Percentiles rank a stretch among this genome's conserved stretches.
Conservation (phyloP, 2,797 vertebrate genomes). For the Lagorchestes hirsutus region DNA sequence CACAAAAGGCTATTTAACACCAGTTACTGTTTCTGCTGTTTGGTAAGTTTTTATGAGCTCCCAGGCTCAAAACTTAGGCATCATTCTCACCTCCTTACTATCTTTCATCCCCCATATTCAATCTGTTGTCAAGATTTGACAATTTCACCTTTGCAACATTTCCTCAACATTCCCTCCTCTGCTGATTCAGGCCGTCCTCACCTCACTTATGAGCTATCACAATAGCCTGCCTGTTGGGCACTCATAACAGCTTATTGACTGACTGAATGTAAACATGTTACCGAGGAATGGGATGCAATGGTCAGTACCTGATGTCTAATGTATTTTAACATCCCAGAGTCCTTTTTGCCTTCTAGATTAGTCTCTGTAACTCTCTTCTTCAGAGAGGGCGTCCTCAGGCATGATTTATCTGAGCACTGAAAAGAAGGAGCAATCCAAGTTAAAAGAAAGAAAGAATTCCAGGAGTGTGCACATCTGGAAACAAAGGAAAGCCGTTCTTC, state of each 20-base stretch:
- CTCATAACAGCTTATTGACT: background rate
- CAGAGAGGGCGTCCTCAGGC: slow-evolving; percentile 96
- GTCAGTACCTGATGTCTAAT: slow-evolving; percentile 95
- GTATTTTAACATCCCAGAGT: slow-evolving; percentile 98
- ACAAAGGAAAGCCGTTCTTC: background rate
- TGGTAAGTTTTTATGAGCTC: background rate
- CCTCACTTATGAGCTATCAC: background rate
- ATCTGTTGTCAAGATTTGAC: background rate
- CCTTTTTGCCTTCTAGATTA: slow-evolving; percentile 97
- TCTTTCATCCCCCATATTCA: background rate
- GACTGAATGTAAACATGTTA: background rate
- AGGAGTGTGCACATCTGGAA: background rate
- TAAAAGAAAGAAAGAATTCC: background rate
- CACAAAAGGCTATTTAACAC: slow-evolving; percentile 33
- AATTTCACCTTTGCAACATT: background rate
- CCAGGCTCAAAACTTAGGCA: background rate
- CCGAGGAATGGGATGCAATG: background rate
- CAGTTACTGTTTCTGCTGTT: slow-evolving; percentile 42
- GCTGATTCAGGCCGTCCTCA: background rate
- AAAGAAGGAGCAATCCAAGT: slow-evolving; percentile 55
- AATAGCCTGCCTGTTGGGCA: background rate
- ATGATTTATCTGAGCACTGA: slow-evolving; percentile 98
- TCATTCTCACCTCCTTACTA: background rate
- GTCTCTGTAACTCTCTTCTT: slow-evolving; percentile 94
- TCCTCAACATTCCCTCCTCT: background rate